Percentiles rank a stretch among this genome's conserved stretches.
phyloP scores from a whole-genome alignment of 2,797 vertebrate species.

The Neomorphus geoffroyi region DNA sequence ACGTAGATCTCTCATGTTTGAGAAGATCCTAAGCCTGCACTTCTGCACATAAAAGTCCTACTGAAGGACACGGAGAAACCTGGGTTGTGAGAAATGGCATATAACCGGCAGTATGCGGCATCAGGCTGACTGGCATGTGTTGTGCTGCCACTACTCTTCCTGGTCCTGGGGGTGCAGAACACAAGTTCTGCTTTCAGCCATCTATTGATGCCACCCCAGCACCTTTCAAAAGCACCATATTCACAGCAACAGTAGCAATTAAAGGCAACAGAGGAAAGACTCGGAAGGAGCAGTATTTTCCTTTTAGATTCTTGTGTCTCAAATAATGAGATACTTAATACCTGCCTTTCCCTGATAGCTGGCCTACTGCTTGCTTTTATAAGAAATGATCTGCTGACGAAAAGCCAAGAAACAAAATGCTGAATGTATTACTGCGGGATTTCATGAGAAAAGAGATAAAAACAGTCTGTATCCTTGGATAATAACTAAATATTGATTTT shows the following conservation, averaged over 20 bases:
- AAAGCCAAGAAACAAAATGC: constrained; percentile 13
- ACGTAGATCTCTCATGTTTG: not conserved
- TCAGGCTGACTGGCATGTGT: not conserved
- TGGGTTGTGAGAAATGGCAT: not conserved
- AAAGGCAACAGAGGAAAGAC: not conserved
- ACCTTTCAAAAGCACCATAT: not conserved
- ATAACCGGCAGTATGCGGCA: not conserved
- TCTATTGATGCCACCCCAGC: not conserved
- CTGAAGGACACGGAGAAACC: not conserved
- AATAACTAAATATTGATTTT: constrained; percentile 49
- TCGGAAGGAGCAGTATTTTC: not conserved
- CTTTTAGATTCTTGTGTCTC: not conserved
- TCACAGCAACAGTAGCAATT: not conserved
- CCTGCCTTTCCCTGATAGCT: constrained; percentile 28
- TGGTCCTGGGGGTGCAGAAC: not conserved
- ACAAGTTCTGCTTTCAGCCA: not conserved
- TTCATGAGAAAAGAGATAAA: constrained; percentile 30
- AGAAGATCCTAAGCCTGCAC: not conserved
- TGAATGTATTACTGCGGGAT: constrained; percentile 20
- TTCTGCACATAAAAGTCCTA: not conserved
- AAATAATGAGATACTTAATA: constrained; percentile 14
- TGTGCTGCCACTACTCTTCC: not conserved
- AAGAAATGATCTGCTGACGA: constrained; percentile 9
- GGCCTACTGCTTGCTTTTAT: not conserved
- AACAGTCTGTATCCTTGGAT: not conserved